Base-by-base conservation (phyloP, 1,140 invertebrate genomes). In the Acromyrmex echinatior region DNA sequence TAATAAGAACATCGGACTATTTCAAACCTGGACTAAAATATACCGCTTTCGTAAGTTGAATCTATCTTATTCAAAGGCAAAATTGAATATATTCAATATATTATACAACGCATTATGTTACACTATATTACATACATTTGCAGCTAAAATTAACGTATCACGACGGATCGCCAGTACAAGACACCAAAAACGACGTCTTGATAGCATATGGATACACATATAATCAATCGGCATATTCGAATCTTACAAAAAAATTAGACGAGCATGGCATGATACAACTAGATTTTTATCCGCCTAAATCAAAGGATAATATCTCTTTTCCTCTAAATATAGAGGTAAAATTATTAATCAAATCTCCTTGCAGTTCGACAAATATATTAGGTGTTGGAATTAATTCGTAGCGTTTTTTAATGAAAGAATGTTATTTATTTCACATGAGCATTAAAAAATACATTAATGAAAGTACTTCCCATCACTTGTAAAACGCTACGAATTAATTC, bases 1-100 rank as follows among this genome's bases (percentile, higher is more conserved):
- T 98, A 66, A 96, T 98, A 65, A 97, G 98, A 90, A 98, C 98
- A 1, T 96, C 98, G 4, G 97, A 97, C 78, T 97, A 97, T 88
- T 99, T 98, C 94, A 99, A 99, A 93, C 98, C 98, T 3, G 98
- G 97, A 9, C 96, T 99, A 63, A 97, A 97, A 80, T 99, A 98
- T 92, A 97, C 96, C 62, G 97, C 98, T 77, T 97, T 97, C 94
- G 97, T 98, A 96, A 96, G 96, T 96, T 5, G 2, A 68, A 78
- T 82, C 10, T 45, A 21, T 77, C 25, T 62, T 10, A 58, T 45
- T 35, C 18, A 35, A 45, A 35, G 12, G n/a, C 3, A 10, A 28
- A 74, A 2, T 28, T 28, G 5, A 35, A 68, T n/a, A 31, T 0
- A 53, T 3, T 1, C 56, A 10, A 58, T 9, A 21, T n/a, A 21